Percentiles rank a stretch among this genome's conserved stretches.
Evolutionary conservation across 2,797 vertebrate genomes (phyloP).

Genomic region (Paedocypris micromegethes): DNA sequence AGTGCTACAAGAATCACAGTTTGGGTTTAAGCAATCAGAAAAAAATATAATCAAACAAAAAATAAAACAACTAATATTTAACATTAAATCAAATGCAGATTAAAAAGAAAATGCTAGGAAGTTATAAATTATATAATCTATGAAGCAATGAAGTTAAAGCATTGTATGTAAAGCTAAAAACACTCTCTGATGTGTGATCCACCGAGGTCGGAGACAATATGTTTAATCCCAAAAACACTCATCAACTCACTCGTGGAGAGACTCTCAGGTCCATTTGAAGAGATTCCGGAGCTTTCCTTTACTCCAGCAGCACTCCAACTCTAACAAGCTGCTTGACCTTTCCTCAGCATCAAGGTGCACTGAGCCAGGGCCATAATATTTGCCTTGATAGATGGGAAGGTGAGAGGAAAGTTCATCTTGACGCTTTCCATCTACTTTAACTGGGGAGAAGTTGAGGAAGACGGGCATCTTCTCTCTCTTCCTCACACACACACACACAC

Average conservation of each 20-base stretch:
- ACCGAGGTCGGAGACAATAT: constrained; percentile 7
- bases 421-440: constrained; percentile 5
- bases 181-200: background rate
- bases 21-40: too few species aligned
- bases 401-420: constrained; percentile 24
- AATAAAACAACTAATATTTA: too few species aligned
- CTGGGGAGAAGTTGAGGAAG: constrained; percentile 2
- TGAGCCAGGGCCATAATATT: constrained; percentile 26
- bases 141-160: too few species aligned
- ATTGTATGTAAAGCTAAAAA: too few species aligned
- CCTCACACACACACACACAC: constrained; percentile 1
- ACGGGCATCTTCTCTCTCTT: too few species aligned
- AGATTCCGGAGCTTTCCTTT: constrained; percentile 35
- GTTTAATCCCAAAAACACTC: too few species aligned
- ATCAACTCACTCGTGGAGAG: too few species aligned
- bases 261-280: constrained; percentile 31
- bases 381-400: constrained; percentile 30
- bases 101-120: too few species aligned
- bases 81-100: too few species aligned
- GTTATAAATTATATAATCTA: too few species aligned
- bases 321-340: constrained; percentile 44
- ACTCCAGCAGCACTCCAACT: constrained; percentile 29
- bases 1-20: too few species aligned
- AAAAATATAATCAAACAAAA: too few species aligned
- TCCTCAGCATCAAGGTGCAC: constrained; percentile 26